Evolutionary conservation across 2,888 invertebrate genomes (phyloP).

Genomic region (Aelia acuminata): DNA sequence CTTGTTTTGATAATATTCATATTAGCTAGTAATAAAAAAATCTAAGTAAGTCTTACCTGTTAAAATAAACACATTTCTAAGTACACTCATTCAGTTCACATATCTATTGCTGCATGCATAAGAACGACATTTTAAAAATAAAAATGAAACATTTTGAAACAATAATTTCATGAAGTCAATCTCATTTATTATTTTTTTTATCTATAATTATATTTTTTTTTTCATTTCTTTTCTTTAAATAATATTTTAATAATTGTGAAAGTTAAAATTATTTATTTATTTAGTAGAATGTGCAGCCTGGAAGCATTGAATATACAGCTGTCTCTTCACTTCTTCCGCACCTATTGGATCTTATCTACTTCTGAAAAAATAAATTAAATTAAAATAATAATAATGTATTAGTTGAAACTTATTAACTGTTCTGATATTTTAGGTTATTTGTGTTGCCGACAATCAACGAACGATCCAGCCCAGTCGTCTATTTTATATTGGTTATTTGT

Average conservation of each 20-base stretch:
- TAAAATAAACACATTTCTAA: too few species aligned
- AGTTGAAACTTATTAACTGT: background rate
- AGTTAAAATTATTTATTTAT: conserved; percentile 25
- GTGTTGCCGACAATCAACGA: background rate
- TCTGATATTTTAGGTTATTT: too few species aligned
- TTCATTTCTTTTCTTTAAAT: background rate
- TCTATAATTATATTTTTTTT: background rate
- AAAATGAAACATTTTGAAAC: too few species aligned
- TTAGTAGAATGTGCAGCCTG: background rate
- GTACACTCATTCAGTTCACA: too few species aligned
- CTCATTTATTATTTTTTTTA: background rate
- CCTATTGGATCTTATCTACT: background rate
- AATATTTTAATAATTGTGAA: background rate
- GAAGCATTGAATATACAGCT: background rate
- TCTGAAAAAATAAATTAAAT: background rate
- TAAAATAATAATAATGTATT: background rate
- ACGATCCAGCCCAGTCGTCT: background rate
- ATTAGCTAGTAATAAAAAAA: too few species aligned
- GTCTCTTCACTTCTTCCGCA: background rate
- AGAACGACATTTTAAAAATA: too few species aligned
- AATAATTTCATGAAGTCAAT: too few species aligned
- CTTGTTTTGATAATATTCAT: too few species aligned
- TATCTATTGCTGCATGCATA: too few species aligned
- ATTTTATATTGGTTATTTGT: background rate
- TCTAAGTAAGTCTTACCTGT: too few species aligned